Conservation (phyloP, 2,888 invertebrate species). For the Eledone cirrhosa region DNA sequence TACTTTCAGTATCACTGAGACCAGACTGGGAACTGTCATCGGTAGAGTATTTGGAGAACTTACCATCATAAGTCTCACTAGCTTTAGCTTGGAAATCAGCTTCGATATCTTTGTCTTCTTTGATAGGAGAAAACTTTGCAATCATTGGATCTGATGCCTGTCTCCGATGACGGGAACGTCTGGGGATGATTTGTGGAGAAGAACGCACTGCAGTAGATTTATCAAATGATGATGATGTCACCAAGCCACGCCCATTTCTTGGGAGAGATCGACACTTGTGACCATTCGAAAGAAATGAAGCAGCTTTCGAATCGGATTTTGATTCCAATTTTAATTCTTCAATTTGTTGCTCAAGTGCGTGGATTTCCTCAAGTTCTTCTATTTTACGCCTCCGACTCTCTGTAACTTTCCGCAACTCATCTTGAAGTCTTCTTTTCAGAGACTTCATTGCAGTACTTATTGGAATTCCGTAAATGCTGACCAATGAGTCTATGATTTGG, state of each 20-base stretch:
- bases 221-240: slow-evolving; percentile 35
- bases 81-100: slow-evolving; percentile 60
- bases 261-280: slow-evolving; percentile 35
- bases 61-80: slow-evolving; percentile 35
- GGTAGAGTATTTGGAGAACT: slow-evolving; percentile 43
- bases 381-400: slow-evolving; percentile 64
- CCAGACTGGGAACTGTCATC: slow-evolving; percentile 61
- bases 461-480: slow-evolving; percentile 61
- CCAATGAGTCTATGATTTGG: slow-evolving; percentile 57
- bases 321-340: slow-evolving; percentile 54
- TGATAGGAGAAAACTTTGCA: slow-evolving; percentile 70
- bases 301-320: slow-evolving; percentile 29
- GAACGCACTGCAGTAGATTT: slow-evolving; percentile 45
- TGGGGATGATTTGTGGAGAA: slow-evolving; percentile 62
- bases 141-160: slow-evolving; percentile 72
- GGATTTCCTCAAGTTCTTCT: slow-evolving; percentile 68
- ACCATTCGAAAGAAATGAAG: neutral
- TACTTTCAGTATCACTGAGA: slow-evolving; percentile 59
- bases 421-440: slow-evolving; percentile 66
- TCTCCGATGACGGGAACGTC: slow-evolving; percentile 68
- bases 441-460: slow-evolving; percentile 64
- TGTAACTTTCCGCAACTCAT: slow-evolving; percentile 68
- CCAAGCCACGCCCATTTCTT: slow-evolving; percentile 43
- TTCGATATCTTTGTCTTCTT: slow-evolving; percentile 69
- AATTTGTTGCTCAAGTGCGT: slow-evolving; percentile 60